phyloP scores from a whole-genome alignment of 2,113 vertebrate species.

The human (Homo sapiens) region GRCh38 chr1:238599001-238599500 shows the following conservation, averaged over 20 bases:
- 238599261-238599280: not conserved
- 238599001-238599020: not conserved
- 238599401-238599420: not conserved
- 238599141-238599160: not conserved
- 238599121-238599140: not conserved
- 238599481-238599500: not conserved
- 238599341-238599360: not conserved
- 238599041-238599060: too few species aligned
- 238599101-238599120: too few species aligned
- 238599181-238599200: not conserved
- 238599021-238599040: not conserved
- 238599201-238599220: not conserved
- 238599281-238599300: not conserved
- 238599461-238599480: not conserved
- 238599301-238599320: not conserved
- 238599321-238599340: not conserved
- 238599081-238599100: not conserved
- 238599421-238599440: not conserved
- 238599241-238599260: not conserved
- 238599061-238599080: not conserved
- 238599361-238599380: not conserved
- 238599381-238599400: not conserved
- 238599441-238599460: not conserved
- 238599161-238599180: not conserved
- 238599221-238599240: not conserved